These are phyloP conservation scores for Siniperca scherzeri DNA, from an alignment of 2,797 vertebrate genomes.

Conservation along the genomic window DNA sequence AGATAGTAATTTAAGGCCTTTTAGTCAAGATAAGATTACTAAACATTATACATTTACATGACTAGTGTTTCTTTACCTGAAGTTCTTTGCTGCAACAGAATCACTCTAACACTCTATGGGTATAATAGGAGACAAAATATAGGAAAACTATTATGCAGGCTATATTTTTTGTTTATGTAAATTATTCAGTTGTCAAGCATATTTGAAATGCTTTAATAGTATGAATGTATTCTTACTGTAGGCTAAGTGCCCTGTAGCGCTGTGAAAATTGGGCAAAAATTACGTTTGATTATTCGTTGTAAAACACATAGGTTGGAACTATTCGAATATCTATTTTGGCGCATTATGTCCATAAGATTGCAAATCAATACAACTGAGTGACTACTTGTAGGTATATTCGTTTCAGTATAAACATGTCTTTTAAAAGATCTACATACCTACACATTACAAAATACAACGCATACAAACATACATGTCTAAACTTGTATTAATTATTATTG, in stretches of 20 bases:
- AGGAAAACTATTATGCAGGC: background rate
- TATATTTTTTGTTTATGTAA: background rate
- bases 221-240: background rate
- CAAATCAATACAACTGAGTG: no score
- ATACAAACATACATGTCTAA: no score
- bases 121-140: background rate
- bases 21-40: background rate
- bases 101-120: background rate
- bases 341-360: no score
- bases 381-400: no score
- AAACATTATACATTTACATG: background rate
- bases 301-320: no score
- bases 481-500: no score
- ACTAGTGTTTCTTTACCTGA: background rate
- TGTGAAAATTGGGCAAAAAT: no score
- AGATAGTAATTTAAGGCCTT: background rate
- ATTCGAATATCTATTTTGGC: no score
- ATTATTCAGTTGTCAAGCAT: background rate
- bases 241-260: background rate
- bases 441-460: no score
- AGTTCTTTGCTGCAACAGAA: background rate
- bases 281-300: no score
- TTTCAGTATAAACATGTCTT: no score
- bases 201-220: background rate
- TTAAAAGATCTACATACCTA: no score